A percentile compares a stretch with the other conserved stretches of the same genome.
These are phyloP conservation scores for Dysidea cf. avara DNA, from an alignment of 37 sponge, comb jelly and placozoan genomes.

Conservation along the genomic window DNA sequence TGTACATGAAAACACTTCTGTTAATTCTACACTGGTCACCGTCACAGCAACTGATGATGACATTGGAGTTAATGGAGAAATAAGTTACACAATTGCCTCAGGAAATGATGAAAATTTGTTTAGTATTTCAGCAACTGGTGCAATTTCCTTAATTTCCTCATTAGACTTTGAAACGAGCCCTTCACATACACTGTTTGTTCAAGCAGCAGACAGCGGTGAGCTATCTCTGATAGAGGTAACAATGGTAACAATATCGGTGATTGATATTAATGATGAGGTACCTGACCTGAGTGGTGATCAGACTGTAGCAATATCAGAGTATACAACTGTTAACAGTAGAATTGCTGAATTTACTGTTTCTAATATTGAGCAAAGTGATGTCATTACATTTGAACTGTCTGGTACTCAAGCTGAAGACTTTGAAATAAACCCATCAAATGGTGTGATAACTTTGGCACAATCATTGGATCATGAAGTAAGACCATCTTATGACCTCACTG, in stretches of 20 bases:
- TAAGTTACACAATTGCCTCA: conserved; percentile 1
- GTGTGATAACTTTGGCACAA: conserved; percentile 41
- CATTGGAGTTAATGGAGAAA: conserved; percentile 8
- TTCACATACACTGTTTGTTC: conserved; percentile 13
- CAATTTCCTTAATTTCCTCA: too few species aligned
- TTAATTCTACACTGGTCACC: background rate
- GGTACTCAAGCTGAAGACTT: conserved; percentile 50
- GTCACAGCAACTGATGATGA: conserved; percentile 30
- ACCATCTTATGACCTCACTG: conserved; percentile 29
- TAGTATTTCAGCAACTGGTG: too few species aligned
- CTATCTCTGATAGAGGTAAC: conserved; percentile 28
- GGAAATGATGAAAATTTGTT: background rate
- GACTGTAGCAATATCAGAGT: conserved; percentile 47
- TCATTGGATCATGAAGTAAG: conserved; percentile 69
- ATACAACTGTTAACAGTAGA: conserved; percentile 1
- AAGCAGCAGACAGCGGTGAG: conserved; percentile 35
- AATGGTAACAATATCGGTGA: conserved; percentile 33
- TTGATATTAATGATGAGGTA: conserved; percentile 69
- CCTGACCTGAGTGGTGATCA: conserved; percentile 29
- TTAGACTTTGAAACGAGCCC: too few species aligned
- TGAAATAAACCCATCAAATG: conserved; percentile 42
- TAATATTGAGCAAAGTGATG: conserved; percentile 37
- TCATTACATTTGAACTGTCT: conserved; percentile 8
- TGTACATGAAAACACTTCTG: conserved; percentile 12
- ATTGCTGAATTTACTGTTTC: conserved; percentile 33